phyloP scores from a whole-genome alignment of 1,140 invertebrate genomes.

The Cydia fagiglandana region DNA sequence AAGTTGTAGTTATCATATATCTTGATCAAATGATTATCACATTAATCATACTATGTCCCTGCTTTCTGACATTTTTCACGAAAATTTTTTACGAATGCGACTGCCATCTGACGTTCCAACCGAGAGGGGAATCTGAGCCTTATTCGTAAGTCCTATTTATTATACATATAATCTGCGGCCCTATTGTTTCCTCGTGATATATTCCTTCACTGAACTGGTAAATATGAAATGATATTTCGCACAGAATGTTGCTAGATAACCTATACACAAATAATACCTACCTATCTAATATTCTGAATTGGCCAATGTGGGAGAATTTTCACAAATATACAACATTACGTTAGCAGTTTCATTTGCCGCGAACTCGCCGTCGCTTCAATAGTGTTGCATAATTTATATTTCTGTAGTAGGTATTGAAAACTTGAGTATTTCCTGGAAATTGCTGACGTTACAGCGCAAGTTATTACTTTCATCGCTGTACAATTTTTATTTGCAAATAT shows the following conservation, averaged over 20 bases:
- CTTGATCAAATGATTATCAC: too few species aligned
- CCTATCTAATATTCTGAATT: not conserved
- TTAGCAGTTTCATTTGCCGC: not conserved
- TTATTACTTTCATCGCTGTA: conserved; percentile 10
- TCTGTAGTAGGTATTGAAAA: not conserved
- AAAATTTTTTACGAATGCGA: too few species aligned
- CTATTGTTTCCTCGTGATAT: too few species aligned
- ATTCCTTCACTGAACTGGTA: too few species aligned
- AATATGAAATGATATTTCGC: too few species aligned
- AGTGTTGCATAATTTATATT: conserved; percentile 6
- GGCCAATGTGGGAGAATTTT: not conserved
- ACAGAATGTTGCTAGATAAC: not conserved
- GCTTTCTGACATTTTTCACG: too few species aligned
- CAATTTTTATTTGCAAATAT: not conserved
- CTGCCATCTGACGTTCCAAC: too few species aligned
- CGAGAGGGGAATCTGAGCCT: too few species aligned
- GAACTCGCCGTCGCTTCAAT: not conserved
- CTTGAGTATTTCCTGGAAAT: conserved; percentile 2
- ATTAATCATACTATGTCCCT: too few species aligned
- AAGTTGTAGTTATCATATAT: too few species aligned
- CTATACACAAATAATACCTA: not conserved
- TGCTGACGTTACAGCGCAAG: conserved; percentile 3
- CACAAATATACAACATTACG: conserved; percentile 1
- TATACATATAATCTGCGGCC: too few species aligned
- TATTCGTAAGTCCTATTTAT: too few species aligned